phyloP scores from a whole-genome alignment of 2,888 invertebrate species.

The Kuschelorhynchus macadamiae region DNA sequence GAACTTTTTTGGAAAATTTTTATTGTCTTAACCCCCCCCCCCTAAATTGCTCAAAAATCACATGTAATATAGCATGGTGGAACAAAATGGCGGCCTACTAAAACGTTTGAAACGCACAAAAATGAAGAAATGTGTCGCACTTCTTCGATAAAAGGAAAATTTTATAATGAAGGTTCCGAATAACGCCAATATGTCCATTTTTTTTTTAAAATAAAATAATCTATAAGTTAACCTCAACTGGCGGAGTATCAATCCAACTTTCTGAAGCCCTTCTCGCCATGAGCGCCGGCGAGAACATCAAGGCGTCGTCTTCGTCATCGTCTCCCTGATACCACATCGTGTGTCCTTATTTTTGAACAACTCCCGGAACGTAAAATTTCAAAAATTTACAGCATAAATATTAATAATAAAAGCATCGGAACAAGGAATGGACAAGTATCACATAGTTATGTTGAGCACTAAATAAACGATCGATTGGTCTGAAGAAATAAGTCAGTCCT shows the following conservation, averaged over 20 bases:
- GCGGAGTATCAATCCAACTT: constrained; percentile 90
- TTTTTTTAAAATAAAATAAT: too few species aligned
- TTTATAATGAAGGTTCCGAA: too few species aligned
- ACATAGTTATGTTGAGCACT: constrained; percentile 17
- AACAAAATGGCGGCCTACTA: too few species aligned
- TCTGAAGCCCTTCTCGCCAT: constrained; percentile 89
- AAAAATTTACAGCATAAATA: neutral
- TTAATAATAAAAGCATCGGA: constrained; percentile 12
- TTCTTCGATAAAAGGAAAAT: too few species aligned
- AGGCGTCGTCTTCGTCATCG: constrained; percentile 86
- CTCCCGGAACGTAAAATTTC: constrained; percentile 3
- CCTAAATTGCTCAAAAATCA: too few species aligned
- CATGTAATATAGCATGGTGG: too few species aligned
- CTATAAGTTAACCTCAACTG: constrained; percentile 84
- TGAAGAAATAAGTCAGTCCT: constrained; percentile 13
- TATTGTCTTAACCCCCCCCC: too few species aligned
- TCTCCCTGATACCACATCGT: constrained; percentile 86
- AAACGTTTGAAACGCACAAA: too few species aligned
- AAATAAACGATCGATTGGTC: neutral
- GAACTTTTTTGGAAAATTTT: too few species aligned
- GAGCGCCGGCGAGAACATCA: constrained; percentile 89
- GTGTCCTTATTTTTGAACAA: constrained; percentile 7
- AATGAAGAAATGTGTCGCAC: too few species aligned
- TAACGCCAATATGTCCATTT: too few species aligned
- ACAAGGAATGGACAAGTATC: constrained; percentile 33